phyloP scores from a whole-genome alignment of 2,888 invertebrate genomes.

The Apamea epomidion region DNA sequence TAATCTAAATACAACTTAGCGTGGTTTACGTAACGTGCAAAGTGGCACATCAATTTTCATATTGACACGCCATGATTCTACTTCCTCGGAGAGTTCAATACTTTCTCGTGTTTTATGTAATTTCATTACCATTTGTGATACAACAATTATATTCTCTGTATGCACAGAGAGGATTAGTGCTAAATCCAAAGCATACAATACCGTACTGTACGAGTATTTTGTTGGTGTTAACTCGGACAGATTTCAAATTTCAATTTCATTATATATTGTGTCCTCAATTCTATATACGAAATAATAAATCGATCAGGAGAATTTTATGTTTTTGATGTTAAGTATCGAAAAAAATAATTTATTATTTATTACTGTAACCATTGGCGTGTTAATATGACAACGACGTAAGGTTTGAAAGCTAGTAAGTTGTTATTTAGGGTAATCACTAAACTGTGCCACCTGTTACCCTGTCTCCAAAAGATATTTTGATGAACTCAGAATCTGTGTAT shows the following conservation, averaged over 20 bases:
- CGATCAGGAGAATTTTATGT: too few species aligned
- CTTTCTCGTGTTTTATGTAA: constrained; percentile 72
- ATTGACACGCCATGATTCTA: constrained; percentile 69
- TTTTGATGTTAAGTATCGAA: too few species aligned
- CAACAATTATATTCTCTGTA: constrained; percentile 57
- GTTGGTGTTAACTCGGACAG: constrained; percentile 9
- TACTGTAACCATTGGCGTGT: not conserved
- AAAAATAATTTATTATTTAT: too few species aligned
- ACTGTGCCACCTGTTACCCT: not conserved
- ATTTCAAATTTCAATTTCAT: constrained; percentile 45
- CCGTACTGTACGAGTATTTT: not conserved
- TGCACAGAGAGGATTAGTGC: constrained; percentile 49
- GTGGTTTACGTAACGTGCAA: constrained; percentile 64
- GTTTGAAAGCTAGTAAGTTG: not conserved
- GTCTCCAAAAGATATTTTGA: not conserved
- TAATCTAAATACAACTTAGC: constrained; percentile 65
- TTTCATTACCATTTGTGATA: constrained; percentile 61
- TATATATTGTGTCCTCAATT: constrained; percentile 34
- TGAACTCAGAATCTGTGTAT: not conserved
- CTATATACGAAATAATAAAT: too few species aligned
- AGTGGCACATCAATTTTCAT: constrained; percentile 68
- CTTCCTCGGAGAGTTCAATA: constrained; percentile 66
- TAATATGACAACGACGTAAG: not conserved
- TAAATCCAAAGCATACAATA: constrained; percentile 43
- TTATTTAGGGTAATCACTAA: not conserved